Percentiles rank a stretch among this genome's conserved stretches.
These are phyloP conservation scores for Channa argus DNA, from an alignment of 2,113 vertebrate species.

Conservation along the genomic window DNA sequence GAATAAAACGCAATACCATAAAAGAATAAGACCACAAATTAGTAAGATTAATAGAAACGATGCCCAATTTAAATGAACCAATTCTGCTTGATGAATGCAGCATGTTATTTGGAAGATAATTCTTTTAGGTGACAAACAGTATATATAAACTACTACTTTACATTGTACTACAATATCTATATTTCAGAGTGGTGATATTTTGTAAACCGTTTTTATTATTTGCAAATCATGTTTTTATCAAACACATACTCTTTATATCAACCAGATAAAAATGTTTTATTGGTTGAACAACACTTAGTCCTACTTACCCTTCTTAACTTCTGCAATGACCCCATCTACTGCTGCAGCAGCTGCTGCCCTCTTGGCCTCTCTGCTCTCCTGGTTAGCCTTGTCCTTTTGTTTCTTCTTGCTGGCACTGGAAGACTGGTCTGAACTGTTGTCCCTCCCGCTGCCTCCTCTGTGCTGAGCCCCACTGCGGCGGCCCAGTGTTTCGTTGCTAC, in stretches of 20 bases:
- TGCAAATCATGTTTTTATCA: too few species aligned
- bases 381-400: conserved; percentile 96
- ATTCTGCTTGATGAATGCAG: too few species aligned
- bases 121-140: too few species aligned
- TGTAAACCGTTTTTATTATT: too few species aligned
- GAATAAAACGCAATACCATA: too few species aligned
- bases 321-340: conserved; percentile 53
- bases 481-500: conserved; percentile 53
- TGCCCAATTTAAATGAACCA: too few species aligned
- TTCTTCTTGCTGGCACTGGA: conserved; percentile 93
- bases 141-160: too few species aligned
- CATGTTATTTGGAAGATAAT: too few species aligned
- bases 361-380: conserved; percentile 95
- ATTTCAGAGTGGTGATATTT: too few species aligned
- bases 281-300: background rate
- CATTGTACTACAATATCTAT: too few species aligned
- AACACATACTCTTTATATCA: background rate
- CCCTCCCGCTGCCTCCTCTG: conserved; percentile 86
- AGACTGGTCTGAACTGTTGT: conserved; percentile 84
- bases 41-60: too few species aligned
- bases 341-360: conserved; percentile 55
- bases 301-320: conserved; percentile 83
- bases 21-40: too few species aligned
- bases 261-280: background rate
- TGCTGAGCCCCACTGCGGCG: conserved; percentile 66